Conservation (phyloP, 2,888 invertebrate genomes). For the Cloeon dipterum region DNA sequence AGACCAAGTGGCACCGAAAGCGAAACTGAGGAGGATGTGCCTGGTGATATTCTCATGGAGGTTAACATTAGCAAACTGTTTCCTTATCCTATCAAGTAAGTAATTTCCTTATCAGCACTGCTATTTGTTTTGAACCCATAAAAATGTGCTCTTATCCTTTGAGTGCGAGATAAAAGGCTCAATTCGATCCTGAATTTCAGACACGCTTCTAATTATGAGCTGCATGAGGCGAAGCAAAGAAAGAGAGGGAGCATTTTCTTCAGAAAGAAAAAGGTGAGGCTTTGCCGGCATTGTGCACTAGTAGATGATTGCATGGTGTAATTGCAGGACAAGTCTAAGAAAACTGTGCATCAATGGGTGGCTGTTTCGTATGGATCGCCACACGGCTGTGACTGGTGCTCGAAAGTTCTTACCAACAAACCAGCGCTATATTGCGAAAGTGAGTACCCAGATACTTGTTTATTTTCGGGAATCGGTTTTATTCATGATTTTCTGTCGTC, state of each 20-base stretch:
- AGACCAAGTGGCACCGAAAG: constrained; percentile 45
- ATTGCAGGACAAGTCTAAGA: constrained; percentile 47
- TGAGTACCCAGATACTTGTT: too few relatives aligned
- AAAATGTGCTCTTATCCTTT: too few relatives aligned
- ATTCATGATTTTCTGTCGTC: too few relatives aligned
- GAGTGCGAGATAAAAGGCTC: too few relatives aligned
- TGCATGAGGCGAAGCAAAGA: constrained; percentile 61
- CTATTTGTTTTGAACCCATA: constrained; percentile 2
- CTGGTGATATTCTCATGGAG: constrained; percentile 16
- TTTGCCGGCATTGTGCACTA: constrained; percentile 2
- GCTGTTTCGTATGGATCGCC: constrained; percentile 36
- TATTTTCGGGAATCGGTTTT: too few relatives aligned
- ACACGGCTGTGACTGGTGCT: constrained; percentile 54
- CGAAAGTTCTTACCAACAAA: constrained; percentile 53
- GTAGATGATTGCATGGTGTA: not conserved
- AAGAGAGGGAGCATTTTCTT: constrained; percentile 80
- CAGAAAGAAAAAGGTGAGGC: constrained; percentile 63
- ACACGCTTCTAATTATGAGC: constrained; percentile 26
- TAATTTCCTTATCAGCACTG: constrained; percentile 7
- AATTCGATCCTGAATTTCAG: too few relatives aligned
- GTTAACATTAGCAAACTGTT: too few relatives aligned
- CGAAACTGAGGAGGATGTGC: constrained; percentile 47
- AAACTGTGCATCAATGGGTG: constrained; percentile 53
- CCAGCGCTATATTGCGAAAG: constrained; percentile 68
- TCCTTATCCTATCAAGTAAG: too few relatives aligned